Evolutionary conservation across 2,888 invertebrate genomes (phyloP).

Genomic region (Acronicta alni): DNA sequence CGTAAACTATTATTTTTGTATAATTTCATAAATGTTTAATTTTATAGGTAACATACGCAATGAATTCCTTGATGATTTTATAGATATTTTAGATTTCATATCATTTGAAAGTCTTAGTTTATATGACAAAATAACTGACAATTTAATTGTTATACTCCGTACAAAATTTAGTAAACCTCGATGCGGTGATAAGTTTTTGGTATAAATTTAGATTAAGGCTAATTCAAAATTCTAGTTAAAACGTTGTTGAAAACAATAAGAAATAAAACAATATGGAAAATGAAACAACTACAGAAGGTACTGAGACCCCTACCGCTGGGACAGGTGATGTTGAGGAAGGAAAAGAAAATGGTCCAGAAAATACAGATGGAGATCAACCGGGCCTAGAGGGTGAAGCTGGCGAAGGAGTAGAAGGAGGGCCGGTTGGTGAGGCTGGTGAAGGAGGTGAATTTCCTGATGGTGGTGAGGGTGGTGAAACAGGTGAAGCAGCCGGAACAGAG

Average conservation of each 20-base stretch:
- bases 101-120: conserved; percentile 71
- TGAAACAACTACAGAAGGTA: conserved; percentile 40
- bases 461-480: conserved; percentile 7
- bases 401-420: conserved; percentile 34
- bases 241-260: conserved; percentile 3
- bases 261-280: conserved; percentile 53
- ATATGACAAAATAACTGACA: conserved; percentile 80
- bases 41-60: conserved; percentile 71
- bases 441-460: conserved; percentile 6
- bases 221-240: conserved; percentile 51
- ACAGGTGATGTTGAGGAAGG: conserved; percentile 40
- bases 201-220: conserved; percentile 61
- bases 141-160: conserved; percentile 73
- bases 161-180: conserved; percentile 71
- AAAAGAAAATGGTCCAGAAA: conserved; percentile 40
- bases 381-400: conserved; percentile 5
- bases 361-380: conserved; percentile 9
- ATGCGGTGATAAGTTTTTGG: conserved; percentile 74
- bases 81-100: conserved; percentile 74
- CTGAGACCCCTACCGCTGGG: conserved; percentile 43
- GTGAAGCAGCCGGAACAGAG: conserved; percentile 38
- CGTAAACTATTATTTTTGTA: conserved; percentile 41
- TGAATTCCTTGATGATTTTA: conserved; percentile 72
- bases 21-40: conserved; percentile 72
- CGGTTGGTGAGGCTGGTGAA: conserved; percentile 42